A percentile compares a stretch with the other conserved stretches of the same genome.
These are phyloP conservation scores for Macheiramphus alcinus DNA, from an alignment of 2,113 vertebrate genomes.

Conservation along the genomic window DNA sequence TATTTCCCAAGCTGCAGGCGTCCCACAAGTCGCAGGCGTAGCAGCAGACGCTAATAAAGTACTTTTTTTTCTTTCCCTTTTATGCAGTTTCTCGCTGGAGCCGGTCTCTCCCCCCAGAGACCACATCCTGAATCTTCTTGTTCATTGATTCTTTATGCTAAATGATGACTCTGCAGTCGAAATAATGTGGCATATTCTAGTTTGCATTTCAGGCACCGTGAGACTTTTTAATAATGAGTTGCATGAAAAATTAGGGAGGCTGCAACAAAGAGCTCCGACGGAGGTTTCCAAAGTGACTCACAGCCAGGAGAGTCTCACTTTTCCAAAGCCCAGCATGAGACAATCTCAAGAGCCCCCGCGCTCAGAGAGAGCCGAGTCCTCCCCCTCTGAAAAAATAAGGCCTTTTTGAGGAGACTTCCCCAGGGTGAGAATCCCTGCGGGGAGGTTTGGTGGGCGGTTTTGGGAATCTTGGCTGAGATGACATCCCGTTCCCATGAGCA, in stretches of 20 bases:
- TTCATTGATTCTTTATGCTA: constrained; percentile 51
- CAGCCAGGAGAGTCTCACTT: not conserved
- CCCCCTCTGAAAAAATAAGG: not conserved
- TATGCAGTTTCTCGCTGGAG: not conserved
- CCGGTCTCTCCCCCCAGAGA: constrained; percentile 9
- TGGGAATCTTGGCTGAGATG: not conserved
- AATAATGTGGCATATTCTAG: constrained; percentile 32
- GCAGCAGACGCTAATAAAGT: constrained; percentile 42
- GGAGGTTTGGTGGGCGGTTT: not conserved
- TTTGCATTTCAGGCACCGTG: constrained; percentile 28
- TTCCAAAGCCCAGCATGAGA: constrained; percentile 36
- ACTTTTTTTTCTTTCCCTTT: constrained; percentile 27
- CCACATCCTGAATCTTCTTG: constrained; percentile 46
- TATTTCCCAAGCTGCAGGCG: constrained; percentile 34
- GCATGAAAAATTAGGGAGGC: constrained; percentile 54
- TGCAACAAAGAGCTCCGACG: constrained; percentile 39
- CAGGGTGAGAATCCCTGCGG: not conserved
- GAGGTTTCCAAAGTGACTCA: constrained; percentile 53
- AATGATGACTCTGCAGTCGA: constrained; percentile 8
- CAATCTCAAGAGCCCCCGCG: not conserved
- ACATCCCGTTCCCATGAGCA: not conserved
- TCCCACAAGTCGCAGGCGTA: not conserved
- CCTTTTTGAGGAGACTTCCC: not conserved
- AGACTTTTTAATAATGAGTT: constrained; percentile 49
- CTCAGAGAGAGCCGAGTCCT: not conserved